Evolutionary conservation across 2,888 invertebrate genomes (phyloP), one percentile per base, ranked within the genome.

Genomic region (Ichneumoninae sp.): DNA sequence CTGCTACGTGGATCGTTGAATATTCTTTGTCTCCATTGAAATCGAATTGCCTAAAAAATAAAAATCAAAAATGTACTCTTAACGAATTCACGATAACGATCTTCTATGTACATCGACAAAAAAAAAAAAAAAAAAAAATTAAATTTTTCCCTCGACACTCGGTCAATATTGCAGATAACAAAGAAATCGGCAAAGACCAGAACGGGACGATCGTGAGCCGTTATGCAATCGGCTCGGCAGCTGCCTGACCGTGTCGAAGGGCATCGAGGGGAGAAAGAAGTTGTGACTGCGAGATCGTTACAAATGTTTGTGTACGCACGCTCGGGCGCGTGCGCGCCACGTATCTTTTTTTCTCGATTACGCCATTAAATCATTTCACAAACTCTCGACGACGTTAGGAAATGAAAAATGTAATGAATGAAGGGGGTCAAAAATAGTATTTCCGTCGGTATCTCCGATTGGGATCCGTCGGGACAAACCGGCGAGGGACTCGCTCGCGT

Each of bases 401-500:
- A 26, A 22, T 5, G 26, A 26, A 57, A 57, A 8, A 57, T 22
- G 13, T 57, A 26, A 22, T 33, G 74, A 30, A 19, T 19, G 19
- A 44, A 62, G 60, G 8, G 10, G 26, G 47, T 60, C 60, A 30
- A 74, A 74, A 74, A 74, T 74, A 60, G 74, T 60, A 47, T 47
- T 62, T 47, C n/a, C 7, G 60, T 33, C 62, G 74, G 74, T 74
- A 74, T 62, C 47, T 36, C 16, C 26, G 60, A 16, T 26, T 26
- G 26, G 72, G 16, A 26, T 52, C 30, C 40, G 36, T 22, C 30
- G 6, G 33, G 36, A 71, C 44, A 30, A 60, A 72, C 40, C 72
- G 60, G 60, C 7, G 75, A 33, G 19, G 40, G 50, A 47, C 7
- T 52, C 44, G 44, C 60, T 60, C 60, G 50, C 47, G 6, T 26